phyloP scores from a whole-genome alignment of 2,888 invertebrate genomes.

The Diplolepis rosae region DNA sequence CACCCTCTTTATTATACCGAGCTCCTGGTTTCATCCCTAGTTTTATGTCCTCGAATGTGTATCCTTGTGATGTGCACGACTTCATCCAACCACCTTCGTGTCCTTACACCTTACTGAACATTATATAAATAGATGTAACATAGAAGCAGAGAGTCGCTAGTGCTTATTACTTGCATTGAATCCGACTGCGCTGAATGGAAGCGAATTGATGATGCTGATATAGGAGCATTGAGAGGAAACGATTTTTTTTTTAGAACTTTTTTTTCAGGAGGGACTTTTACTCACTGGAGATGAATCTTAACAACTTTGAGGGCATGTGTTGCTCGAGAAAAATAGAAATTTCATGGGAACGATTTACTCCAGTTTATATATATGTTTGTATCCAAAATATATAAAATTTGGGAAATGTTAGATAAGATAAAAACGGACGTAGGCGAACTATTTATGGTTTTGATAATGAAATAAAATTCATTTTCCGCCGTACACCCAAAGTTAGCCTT shows the following conservation, averaged over 20 bases:
- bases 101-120: conserved; percentile 23
- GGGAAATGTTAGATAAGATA: too few relatives aligned
- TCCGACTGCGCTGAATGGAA: neutral
- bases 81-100: conserved; percentile 39
- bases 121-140: neutral
- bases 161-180: conserved; percentile 16
- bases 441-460: too few relatives aligned
- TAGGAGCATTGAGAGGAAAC: neutral
- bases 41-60: conserved; percentile 44
- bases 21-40: conserved; percentile 40
- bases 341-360: too few relatives aligned
- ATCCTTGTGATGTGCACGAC: conserved; percentile 41
- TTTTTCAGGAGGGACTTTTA: too few relatives aligned
- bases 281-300: conserved; percentile 10
- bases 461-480: too few relatives aligned
- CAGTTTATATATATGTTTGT: too few relatives aligned
- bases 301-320: too few relatives aligned
- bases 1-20: conserved; percentile 48
- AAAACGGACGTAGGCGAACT: too few relatives aligned
- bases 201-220: conserved; percentile 14
- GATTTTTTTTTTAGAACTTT: too few relatives aligned
- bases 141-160: neutral
- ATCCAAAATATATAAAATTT: too few relatives aligned
- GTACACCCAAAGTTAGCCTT: too few relatives aligned
- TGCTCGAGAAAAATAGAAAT: too few relatives aligned